phyloP scores from a whole-genome alignment of 2,888 invertebrate genomes.

The Ptychoptera contaminata region DNA sequence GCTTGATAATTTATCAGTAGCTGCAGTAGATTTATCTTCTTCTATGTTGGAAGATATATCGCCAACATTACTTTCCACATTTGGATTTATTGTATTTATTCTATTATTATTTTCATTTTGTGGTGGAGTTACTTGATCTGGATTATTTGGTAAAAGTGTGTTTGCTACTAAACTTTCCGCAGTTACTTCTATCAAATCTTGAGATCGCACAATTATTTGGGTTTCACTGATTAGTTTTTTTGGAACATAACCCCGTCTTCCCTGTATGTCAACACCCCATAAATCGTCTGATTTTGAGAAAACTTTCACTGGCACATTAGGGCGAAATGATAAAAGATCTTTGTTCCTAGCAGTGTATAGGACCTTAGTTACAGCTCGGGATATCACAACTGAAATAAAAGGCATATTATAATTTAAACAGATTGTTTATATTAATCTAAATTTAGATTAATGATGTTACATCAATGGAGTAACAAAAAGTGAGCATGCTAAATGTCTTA shows the following conservation, averaged over 20 bases:
- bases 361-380: constrained; percentile 42
- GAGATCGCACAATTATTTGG: constrained; percentile 32
- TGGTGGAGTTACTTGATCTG: not conserved
- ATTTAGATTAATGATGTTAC: too few species aligned
- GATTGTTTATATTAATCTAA: too few species aligned
- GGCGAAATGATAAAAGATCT: constrained; percentile 43
- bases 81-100: constrained; percentile 50
- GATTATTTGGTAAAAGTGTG: not conserved
- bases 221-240: constrained; percentile 41
- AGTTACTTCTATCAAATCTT: constrained; percentile 16
- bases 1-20: not conserved
- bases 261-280: constrained; percentile 55
- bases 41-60: not conserved
- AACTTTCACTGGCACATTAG: constrained; percentile 40
- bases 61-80: constrained; percentile 10
- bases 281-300: constrained; percentile 52
- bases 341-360: constrained; percentile 38
- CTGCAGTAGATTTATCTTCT: not conserved
- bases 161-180: not conserved
- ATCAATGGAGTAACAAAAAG: not conserved
- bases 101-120: constrained; percentile 30
- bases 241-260: constrained; percentile 51
- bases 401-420: constrained; percentile 13
- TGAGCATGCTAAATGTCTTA: not conserved
- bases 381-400: constrained; percentile 40